These are phyloP conservation scores for Scylla paramamosain DNA, from an alignment of 1,140 invertebrate species.

Conservation along the genomic window DNA sequence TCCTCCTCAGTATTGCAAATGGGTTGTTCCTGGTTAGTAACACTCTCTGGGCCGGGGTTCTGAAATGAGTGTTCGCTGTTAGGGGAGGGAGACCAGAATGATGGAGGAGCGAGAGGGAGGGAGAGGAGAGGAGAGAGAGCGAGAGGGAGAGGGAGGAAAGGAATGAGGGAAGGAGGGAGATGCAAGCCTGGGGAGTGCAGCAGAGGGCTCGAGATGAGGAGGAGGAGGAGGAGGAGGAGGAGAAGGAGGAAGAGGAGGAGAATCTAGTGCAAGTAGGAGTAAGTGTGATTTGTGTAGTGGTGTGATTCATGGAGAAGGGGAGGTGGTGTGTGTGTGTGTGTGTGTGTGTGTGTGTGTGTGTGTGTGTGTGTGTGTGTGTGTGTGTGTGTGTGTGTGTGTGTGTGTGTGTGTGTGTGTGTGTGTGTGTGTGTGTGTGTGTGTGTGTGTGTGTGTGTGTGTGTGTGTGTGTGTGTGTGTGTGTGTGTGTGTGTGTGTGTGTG, in stretches of 20 bases:
- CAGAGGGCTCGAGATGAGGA: neutral
- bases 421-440: neutral
- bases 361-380: neutral
- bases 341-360: no score
- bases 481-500: neutral
- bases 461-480: no score
- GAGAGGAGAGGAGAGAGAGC: neutral
- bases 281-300: neutral
- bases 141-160: neutral
- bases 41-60: neutral
- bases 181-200: neutral
- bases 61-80: conserved; percentile 64
- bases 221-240: neutral
- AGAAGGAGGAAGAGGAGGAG: neutral
- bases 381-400: no score
- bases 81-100: conserved; percentile 26
- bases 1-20: conserved; percentile 66
- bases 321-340: neutral
- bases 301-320: neutral
- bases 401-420: neutral
- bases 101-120: neutral
- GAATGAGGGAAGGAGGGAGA: neutral
- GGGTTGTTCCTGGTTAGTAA: conserved; percentile 67
- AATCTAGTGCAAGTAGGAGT: neutral
- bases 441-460: neutral